Base-by-base conservation (phyloP, 2,888 invertebrate genomes). In the Dendrolimus pini region DNA sequence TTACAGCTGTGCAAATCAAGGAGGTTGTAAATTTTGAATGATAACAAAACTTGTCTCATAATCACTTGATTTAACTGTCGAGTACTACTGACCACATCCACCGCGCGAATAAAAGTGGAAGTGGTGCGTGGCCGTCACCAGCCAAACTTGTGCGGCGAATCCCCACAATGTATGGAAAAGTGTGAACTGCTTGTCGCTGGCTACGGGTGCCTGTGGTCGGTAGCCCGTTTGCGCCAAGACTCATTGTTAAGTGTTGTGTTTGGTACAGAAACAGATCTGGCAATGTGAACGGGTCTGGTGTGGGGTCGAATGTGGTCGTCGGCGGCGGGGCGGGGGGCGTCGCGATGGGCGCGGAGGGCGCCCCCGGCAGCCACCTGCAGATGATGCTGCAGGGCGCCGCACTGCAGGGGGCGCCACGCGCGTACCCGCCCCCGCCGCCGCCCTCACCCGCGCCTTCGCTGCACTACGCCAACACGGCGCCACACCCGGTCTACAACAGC, bases 351-450 rank as follows among this genome's bases (percentile, higher is more conserved):
- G 74, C 60, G 58, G 59, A 60, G 58, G 60, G 59, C 59, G 65
- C 64, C 63, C 65, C 68, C 62, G 77, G 79, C 67, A 85, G 87
- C 66, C 90, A 90, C 65, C 79, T 91, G 65, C 91, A 91, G 69
- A 83, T 85, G 76, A 89, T 90, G 68, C 85, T 92, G 69, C 89
- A 91, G 67, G 86, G 86, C 65, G 77, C 71, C 64, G 75, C 77
- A 54, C 78, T 69, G 58, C 63, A 64, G 60, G 66, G 78, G 74
- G 73, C 64, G 65, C 72, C 41, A 56, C 83, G 82, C 71, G 62
- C 66, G 57, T 81, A 79, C 77, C 78, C 69, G 30, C 60, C 65
- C 71, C 58, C 65, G 69, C 66, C 68, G 62, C 65, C 79, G 78
- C 77, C 80, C 78, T 70, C 79, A 76, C 68, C 85, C 82, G 72